Evolutionary conservation across 2,113 vertebrate species (phyloP).

Genomic region (Galemys pyrenaicus): DNA sequence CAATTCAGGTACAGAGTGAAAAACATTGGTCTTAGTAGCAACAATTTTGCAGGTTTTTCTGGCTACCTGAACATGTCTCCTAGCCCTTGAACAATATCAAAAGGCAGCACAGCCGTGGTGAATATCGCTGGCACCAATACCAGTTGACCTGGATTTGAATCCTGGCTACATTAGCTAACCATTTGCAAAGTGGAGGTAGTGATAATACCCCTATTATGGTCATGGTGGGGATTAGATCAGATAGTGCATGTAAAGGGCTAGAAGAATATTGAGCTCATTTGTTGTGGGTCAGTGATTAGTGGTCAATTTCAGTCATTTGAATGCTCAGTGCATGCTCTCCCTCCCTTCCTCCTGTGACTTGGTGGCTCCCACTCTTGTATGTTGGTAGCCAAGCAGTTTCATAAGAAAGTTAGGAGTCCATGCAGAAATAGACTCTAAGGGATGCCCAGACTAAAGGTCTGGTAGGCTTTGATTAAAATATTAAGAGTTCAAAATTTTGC

Average conservation of each 20-base stretch:
- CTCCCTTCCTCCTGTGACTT: background rate
- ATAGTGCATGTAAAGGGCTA: background rate
- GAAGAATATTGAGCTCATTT: background rate
- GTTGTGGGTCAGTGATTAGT: background rate
- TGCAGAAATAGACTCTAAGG: background rate
- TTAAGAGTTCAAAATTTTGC: background rate
- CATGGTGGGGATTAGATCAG: background rate
- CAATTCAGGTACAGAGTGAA: background rate
- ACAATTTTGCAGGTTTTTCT: background rate
- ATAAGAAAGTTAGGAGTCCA: background rate
- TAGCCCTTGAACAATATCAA: background rate
- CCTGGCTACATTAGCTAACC: background rate
- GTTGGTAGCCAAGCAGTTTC: background rate
- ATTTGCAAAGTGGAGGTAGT: slow-evolving; percentile 8
- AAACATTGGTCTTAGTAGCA: background rate
- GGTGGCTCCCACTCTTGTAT: background rate
- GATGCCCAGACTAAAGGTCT: background rate
- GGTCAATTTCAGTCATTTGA: background rate
- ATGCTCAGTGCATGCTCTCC: background rate
- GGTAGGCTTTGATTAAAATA: background rate
- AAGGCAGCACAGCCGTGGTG: background rate
- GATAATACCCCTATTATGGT: background rate
- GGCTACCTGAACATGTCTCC: background rate
- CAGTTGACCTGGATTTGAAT: background rate
- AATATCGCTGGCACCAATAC: background rate